phyloP scores from a whole-genome alignment of 1,140 invertebrate genomes.

The Ganaspis sp. region DNA sequence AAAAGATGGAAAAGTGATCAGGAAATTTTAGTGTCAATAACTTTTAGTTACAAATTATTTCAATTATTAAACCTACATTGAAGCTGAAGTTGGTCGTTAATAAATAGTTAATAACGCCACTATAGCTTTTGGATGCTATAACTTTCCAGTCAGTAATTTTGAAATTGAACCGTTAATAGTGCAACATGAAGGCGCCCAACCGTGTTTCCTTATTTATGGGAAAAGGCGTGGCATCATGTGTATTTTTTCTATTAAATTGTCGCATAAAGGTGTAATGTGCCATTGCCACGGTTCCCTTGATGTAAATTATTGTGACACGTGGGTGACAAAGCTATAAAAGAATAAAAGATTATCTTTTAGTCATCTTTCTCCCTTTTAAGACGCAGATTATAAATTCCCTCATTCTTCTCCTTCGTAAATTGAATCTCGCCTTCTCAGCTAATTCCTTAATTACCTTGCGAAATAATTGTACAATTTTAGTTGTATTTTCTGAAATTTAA shows the following conservation, averaged over 20 bases:
- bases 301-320: neutral
- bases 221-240: slow-evolving; percentile 3
- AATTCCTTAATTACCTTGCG: too few species aligned
- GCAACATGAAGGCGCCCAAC: slow-evolving; percentile 10
- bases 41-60: neutral
- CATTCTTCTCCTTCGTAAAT: too few species aligned
- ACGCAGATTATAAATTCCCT: too few species aligned
- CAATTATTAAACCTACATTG: neutral
- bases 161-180: slow-evolving; percentile 1
- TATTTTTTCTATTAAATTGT: slow-evolving; percentile 2
- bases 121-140: neutral
- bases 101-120: neutral
- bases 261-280: neutral
- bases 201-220: slow-evolving; percentile 17
- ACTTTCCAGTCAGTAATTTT: neutral
- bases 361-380: too few species aligned
- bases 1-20: too few species aligned
- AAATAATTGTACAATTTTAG: too few species aligned
- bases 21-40: too few species aligned
- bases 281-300: neutral
- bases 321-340: neutral
- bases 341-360: too few species aligned
- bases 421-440: too few species aligned
- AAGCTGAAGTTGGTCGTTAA: neutral
- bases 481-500: too few species aligned